A percentile compares a stretch with the other conserved stretches of the same genome.
phyloP scores from a whole-genome alignment of 2,113 vertebrate species.

The Aix galericulata region DNA sequence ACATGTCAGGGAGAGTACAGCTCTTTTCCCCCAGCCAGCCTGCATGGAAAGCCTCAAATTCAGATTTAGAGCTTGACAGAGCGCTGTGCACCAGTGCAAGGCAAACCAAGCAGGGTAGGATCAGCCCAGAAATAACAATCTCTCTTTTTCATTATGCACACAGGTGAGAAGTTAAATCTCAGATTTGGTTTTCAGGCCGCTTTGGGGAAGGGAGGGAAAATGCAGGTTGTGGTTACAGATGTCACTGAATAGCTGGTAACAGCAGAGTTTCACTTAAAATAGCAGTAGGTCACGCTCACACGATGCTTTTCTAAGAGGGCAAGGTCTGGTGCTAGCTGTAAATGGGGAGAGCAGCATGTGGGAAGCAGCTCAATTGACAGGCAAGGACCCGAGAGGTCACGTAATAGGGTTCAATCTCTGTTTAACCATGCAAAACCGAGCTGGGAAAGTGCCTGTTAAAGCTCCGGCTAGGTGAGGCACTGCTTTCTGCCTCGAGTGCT shows the following conservation, averaged over 20 bases:
- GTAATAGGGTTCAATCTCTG: slow-evolving; percentile 40
- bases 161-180: neutral
- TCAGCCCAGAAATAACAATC: neutral
- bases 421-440: slow-evolving; percentile 12
- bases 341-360: slow-evolving; percentile 23
- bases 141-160: neutral
- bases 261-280: neutral
- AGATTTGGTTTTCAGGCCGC: neutral
- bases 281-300: slow-evolving; percentile 16
- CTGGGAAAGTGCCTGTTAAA: slow-evolving; percentile 11
- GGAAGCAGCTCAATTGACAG: slow-evolving; percentile 41
- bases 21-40: neutral
- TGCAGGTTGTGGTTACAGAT: neutral
- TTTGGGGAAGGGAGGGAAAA: neutral
- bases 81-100: neutral
- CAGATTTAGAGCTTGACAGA: neutral
- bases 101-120: neutral
- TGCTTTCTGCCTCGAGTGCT: neutral
- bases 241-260: neutral
- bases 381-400: neutral
- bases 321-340: slow-evolving; percentile 20
- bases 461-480: neutral
- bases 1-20: neutral
- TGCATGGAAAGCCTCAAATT: neutral
- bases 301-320: neutral